phyloP scores from a whole-genome alignment of 2,888 invertebrate species.

The Lasiommata megera region DNA sequence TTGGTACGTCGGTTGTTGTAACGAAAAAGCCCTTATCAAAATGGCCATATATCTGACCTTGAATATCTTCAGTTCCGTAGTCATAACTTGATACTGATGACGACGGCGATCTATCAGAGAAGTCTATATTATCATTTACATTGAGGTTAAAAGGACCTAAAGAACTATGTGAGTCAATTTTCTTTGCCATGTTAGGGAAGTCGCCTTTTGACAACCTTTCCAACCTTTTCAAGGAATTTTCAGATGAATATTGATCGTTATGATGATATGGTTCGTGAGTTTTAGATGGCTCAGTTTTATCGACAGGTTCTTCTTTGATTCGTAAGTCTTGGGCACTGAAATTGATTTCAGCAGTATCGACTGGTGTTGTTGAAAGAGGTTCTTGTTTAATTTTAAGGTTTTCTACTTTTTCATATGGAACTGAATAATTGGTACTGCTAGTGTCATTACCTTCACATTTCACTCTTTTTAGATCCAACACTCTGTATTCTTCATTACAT shows the following conservation, averaged over 20 bases:
- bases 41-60: slow-evolving; percentile 85
- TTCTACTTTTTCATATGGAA: slow-evolving; percentile 36
- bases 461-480: slow-evolving; percentile 61
- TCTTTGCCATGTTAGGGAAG: slow-evolving; percentile 78
- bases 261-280: slow-evolving; percentile 38
- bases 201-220: slow-evolving; percentile 91
- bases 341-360: slow-evolving; percentile 53
- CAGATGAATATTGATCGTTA: slow-evolving; percentile 66
- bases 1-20: slow-evolving; percentile 89
- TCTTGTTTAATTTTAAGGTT: slow-evolving; percentile 59
- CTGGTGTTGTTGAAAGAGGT: slow-evolving; percentile 43
- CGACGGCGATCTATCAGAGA: slow-evolving; percentile 78
- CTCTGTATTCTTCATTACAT: slow-evolving; percentile 48
- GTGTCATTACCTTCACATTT: slow-evolving; percentile 52
- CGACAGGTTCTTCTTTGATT: slow-evolving; percentile 62
- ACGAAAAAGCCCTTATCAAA: slow-evolving; percentile 88
- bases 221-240: slow-evolving; percentile 87
- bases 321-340: slow-evolving; percentile 57
- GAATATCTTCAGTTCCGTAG: slow-evolving; percentile 81
- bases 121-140: slow-evolving; percentile 63
- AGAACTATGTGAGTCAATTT: slow-evolving; percentile 48
- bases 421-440: slow-evolving; percentile 33
- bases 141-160: slow-evolving; percentile 62
- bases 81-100: slow-evolving; percentile 83
- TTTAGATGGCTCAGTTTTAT: slow-evolving; percentile 60